Percentiles rank a stretch among this genome's conserved stretches.
Evolutionary conservation across 1,140 invertebrate species (phyloP).

Genomic region (Hylyphantes graminicola): DNA sequence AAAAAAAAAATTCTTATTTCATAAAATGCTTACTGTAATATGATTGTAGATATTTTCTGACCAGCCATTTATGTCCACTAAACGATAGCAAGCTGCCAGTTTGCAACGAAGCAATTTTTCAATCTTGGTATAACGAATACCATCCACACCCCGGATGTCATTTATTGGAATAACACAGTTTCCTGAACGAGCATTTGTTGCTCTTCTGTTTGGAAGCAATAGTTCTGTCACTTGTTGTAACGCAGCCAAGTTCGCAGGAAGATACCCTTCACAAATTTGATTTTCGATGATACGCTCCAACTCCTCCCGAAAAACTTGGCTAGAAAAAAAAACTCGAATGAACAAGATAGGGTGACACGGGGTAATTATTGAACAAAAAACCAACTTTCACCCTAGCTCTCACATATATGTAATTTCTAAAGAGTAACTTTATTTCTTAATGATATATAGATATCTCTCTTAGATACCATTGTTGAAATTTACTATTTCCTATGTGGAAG

Average conservation of each 20-base stretch:
- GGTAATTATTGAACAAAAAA: too few species aligned
- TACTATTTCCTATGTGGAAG: too few species aligned
- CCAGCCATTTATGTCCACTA: constrained; percentile 97
- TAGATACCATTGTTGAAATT: too few species aligned
- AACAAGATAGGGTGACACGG: too few species aligned
- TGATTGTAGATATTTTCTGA: constrained; percentile 85
- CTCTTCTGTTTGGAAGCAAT: constrained; percentile 59
- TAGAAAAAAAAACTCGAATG: constrained; percentile 65
- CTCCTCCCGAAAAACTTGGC: constrained; percentile 94
- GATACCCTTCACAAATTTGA: constrained; percentile 83
- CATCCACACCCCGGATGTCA: constrained; percentile 94
- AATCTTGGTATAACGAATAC: constrained; percentile 89
- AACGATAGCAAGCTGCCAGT: constrained; percentile 91
- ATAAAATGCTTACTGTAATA: constrained; percentile 74
- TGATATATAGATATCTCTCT: too few species aligned
- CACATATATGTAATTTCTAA: too few species aligned
- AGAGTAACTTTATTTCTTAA: too few species aligned
- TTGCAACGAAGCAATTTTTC: constrained; percentile 97
- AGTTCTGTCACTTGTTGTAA: constrained; percentile 78
- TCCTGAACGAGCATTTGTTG: constrained; percentile 58
- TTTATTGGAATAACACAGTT: constrained; percentile 92
- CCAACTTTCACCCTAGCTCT: too few species aligned
- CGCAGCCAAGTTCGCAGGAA: constrained; percentile 81
- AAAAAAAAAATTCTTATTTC: background rate
- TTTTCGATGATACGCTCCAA: constrained; percentile 95